These are phyloP conservation scores for Drosophila ohnishii DNA, from an alignment of 1,140 invertebrate species.

Conservation along the genomic window DNA sequence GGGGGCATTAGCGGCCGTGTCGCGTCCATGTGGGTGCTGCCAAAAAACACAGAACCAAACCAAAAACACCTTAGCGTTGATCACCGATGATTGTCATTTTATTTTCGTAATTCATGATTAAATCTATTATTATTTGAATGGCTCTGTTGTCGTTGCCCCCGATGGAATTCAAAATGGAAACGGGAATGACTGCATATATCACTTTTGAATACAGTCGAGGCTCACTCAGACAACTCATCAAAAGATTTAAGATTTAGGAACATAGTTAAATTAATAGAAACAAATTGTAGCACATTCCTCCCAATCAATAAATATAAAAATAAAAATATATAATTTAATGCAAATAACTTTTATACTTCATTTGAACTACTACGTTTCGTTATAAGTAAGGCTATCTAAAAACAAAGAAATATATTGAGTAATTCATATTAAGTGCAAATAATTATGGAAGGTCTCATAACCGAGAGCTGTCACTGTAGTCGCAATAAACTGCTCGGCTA, in stretches of 20 bases:
- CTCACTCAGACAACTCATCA: not conserved
- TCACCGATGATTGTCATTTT: conserved; percentile 71
- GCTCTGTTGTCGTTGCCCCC: conserved; percentile 33
- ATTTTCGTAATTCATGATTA: conserved; percentile 79
- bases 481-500: conserved; percentile 6
- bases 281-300: too few relatives aligned
- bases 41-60: conserved; percentile 45
- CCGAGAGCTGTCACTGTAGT: conserved; percentile 2
- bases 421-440: not conserved
- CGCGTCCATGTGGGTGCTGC: conserved; percentile 62
- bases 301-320: too few relatives aligned
- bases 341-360: too few relatives aligned
- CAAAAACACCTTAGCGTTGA: conserved; percentile 60
- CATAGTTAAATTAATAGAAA: too few relatives aligned
- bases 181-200: conserved; percentile 28
- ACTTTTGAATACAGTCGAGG: conserved; percentile 7
- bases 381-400: not conserved
- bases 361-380: too few relatives aligned
- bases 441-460: not conserved
- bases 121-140: conserved; percentile 58
- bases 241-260: too few relatives aligned
- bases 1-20: conserved; percentile 49
- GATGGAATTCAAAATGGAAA: conserved; percentile 26
- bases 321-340: too few relatives aligned
- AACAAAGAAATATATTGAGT: not conserved